Conservation (phyloP, 2,888 invertebrate genomes). For the Cantharis flavilabris region DNA sequence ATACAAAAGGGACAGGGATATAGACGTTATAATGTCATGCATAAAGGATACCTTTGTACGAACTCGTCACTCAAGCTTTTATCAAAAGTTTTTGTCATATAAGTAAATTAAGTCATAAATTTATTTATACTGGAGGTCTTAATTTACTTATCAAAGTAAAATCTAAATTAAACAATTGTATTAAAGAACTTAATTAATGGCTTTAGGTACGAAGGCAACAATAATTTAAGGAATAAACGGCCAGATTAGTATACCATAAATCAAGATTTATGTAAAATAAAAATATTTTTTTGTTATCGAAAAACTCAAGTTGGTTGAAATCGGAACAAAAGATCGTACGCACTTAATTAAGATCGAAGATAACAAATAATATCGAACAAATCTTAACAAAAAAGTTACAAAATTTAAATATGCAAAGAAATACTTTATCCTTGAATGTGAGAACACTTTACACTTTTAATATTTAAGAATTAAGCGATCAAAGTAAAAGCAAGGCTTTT, state of each 20-base stretch:
- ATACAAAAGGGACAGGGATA: slow-evolving; percentile 51
- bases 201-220: neutral
- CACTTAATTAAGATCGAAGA: neutral
- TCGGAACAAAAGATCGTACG: neutral
- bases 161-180: neutral
- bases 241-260: neutral
- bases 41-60: slow-evolving; percentile 50
- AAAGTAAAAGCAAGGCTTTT: slow-evolving; percentile 21
- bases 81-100: slow-evolving; percentile 1
- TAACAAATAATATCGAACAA: neutral
- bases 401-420: neutral
- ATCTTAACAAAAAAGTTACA: neutral
- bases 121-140: neutral
- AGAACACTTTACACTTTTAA: neutral
- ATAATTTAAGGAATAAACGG: no score
- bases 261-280: neutral
- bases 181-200: neutral
- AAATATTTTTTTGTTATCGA: neutral
- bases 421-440: neutral
- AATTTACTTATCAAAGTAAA: neutral
- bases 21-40: slow-evolving; percentile 51
- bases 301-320: neutral
- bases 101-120: neutral
- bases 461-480: slow-evolving; percentile 29
- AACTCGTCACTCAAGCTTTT: slow-evolving; percentile 48